phyloP scores from a whole-genome alignment of 2,888 invertebrate genomes.

The Gryllus longicercus region DNA sequence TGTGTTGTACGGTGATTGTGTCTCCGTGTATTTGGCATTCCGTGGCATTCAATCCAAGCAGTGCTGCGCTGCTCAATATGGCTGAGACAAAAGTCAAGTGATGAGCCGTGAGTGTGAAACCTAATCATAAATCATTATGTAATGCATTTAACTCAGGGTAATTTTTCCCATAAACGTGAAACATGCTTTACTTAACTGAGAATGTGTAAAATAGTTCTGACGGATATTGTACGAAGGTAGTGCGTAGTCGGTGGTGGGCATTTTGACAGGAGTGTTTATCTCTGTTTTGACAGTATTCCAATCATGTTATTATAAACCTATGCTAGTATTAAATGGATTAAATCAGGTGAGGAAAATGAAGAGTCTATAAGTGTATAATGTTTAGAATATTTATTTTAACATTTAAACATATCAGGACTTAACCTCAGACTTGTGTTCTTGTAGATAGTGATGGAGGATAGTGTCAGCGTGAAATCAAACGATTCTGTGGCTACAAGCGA shows the following conservation, averaged over 20 bases:
- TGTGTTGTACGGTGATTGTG: background rate
- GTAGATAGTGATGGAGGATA: slow-evolving; percentile 60
- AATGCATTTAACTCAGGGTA: background rate
- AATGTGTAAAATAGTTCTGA: background rate
- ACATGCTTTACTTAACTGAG: background rate
- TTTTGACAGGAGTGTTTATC: slow-evolving; percentile 8
- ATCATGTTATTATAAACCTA: background rate
- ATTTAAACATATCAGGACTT: background rate
- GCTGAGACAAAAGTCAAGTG: background rate
- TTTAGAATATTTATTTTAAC: background rate
- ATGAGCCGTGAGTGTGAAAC: background rate
- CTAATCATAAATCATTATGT: background rate
- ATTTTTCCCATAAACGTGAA: background rate
- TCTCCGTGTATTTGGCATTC: background rate
- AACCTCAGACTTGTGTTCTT: slow-evolving; percentile 20
- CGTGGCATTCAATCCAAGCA: background rate
- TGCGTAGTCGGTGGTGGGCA: background rate
- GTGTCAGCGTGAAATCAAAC: slow-evolving; percentile 62
- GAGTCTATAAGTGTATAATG: background rate
- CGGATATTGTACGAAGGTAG: background rate
- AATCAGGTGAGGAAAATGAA: slow-evolving; percentile 24
- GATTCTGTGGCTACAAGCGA: slow-evolving; percentile 67
- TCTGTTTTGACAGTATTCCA: background rate
- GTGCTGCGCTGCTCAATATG: background rate
- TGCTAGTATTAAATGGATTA: slow-evolving; percentile 24